A percentile compares a stretch with the other conserved stretches of the same genome.
Evolutionary conservation across 1,140 invertebrate genomes (phyloP).

Genomic region (Choristoneura fumiferana): DNA sequence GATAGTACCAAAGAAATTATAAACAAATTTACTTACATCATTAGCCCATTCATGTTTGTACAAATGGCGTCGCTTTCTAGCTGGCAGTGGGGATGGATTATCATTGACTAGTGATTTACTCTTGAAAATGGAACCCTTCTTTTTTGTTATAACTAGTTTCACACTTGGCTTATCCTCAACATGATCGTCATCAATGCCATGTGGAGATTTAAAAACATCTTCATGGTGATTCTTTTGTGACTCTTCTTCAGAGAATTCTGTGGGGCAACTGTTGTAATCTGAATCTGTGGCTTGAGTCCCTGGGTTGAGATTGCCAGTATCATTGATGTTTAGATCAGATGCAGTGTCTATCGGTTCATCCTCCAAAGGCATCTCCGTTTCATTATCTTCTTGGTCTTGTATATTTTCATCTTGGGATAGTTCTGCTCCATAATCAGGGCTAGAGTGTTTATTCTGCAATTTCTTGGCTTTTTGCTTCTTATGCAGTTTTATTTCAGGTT

Average conservation of each 20-base stretch:
- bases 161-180: constrained; percentile 77
- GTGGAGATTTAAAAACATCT: constrained; percentile 71
- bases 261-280: constrained; percentile 67
- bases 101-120: constrained; percentile 86
- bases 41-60: constrained; percentile 94
- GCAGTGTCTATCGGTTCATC: constrained; percentile 33
- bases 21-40: constrained; percentile 76
- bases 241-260: constrained; percentile 68
- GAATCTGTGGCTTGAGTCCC: constrained; percentile 63
- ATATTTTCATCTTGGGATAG: constrained; percentile 34
- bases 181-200: constrained; percentile 53
- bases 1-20: background rate
- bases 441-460: constrained; percentile 43
- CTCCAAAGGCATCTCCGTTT: constrained; percentile 38
- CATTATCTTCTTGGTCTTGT: constrained; percentile 33
- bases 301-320: constrained; percentile 42
- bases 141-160: constrained; percentile 84
- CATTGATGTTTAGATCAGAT: constrained; percentile 36
- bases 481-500: constrained; percentile 44
- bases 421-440: constrained; percentile 37
- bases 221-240: constrained; percentile 53
- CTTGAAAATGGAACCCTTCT: constrained; percentile 94
- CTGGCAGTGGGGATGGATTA: constrained; percentile 74
- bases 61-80: constrained; percentile 88
- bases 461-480: constrained; percentile 61